A percentile compares a stretch with the other conserved stretches of the same genome.
These are phyloP conservation scores for Trinorchestia longiramus DNA, from an alignment of 1,140 invertebrate genomes.

Conservation along the genomic window DNA sequence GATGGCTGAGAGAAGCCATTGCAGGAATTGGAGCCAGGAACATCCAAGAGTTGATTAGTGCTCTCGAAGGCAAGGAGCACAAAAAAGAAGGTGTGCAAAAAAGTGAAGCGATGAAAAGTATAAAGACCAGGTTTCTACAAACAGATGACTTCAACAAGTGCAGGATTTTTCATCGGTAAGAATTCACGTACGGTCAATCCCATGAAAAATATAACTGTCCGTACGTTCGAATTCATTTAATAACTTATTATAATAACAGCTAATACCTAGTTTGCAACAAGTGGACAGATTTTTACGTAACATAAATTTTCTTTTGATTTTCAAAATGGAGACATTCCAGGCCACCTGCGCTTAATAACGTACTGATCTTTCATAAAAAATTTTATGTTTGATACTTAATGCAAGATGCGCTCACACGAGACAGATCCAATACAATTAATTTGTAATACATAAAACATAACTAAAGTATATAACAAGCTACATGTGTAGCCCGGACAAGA, in stretches of 20 bases:
- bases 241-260: not conserved
- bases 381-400: too few relatives aligned
- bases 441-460: too few relatives aligned
- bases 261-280: not conserved
- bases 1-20: not conserved
- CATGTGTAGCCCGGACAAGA: too few relatives aligned
- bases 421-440: too few relatives aligned
- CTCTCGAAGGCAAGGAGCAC: not conserved
- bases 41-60: constrained; percentile 7
- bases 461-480: too few relatives aligned
- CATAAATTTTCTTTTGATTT: not conserved
- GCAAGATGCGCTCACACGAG: too few relatives aligned
- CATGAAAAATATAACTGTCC: not conserved
- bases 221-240: not conserved
- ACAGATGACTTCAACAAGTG: not conserved
- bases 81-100: not conserved
- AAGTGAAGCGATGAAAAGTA: not conserved
- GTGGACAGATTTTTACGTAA: not conserved
- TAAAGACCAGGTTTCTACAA: not conserved
- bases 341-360: not conserved
- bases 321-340: not conserved
- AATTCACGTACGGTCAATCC: too few relatives aligned
- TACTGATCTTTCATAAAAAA: too few relatives aligned
- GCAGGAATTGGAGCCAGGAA: constrained; percentile 16
- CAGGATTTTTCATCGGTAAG: not conserved